Conservation (phyloP, 2,797 vertebrate genomes). For the Anguilla obscura region DNA sequence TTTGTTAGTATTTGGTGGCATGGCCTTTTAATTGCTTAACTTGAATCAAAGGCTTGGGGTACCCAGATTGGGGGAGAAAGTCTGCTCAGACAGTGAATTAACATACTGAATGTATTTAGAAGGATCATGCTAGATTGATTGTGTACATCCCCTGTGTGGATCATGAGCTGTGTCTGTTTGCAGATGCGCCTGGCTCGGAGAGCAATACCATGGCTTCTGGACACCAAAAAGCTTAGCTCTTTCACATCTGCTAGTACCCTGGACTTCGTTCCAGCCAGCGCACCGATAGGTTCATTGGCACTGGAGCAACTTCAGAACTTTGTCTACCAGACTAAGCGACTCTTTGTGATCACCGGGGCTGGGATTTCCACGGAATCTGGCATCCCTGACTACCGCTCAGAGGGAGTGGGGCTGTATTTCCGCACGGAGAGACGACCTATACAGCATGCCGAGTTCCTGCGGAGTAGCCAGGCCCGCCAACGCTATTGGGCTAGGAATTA, state of each 20-base stretch:
- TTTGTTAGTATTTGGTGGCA: too few species aligned
- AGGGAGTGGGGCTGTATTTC: constrained; percentile 88
- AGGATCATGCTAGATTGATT: not conserved
- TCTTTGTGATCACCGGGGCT: constrained; percentile 89
- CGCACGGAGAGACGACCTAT: constrained; percentile 86
- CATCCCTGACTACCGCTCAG: constrained; percentile 94
- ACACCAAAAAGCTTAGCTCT: constrained; percentile 40
- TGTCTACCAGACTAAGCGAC: constrained; percentile 70
- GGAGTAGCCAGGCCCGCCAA: constrained; percentile 80
- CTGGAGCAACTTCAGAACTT: constrained; percentile 83
- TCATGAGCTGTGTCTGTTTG: constrained; percentile 1
- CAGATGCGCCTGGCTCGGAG: constrained; percentile 66
- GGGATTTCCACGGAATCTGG: constrained; percentile 95
- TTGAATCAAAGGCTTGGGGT: too few species aligned
- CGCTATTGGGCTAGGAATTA: constrained; percentile 97
- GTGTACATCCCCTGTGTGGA: not conserved
- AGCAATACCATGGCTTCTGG: constrained; percentile 38
- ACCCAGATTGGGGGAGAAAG: not conserved
- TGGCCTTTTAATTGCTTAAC: too few species aligned
- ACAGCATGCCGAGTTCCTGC: constrained; percentile 84
- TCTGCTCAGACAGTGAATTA: too few species aligned
- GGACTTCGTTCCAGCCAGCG: constrained; percentile 82
- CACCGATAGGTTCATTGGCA: constrained; percentile 64
- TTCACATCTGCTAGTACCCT: constrained; percentile 45
- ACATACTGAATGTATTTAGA: not conserved